A percentile compares a stretch with the other conserved stretches of the same genome.
phyloP scores from a whole-genome alignment of 2,113 vertebrate species.

The Scomber scombrus region DNA sequence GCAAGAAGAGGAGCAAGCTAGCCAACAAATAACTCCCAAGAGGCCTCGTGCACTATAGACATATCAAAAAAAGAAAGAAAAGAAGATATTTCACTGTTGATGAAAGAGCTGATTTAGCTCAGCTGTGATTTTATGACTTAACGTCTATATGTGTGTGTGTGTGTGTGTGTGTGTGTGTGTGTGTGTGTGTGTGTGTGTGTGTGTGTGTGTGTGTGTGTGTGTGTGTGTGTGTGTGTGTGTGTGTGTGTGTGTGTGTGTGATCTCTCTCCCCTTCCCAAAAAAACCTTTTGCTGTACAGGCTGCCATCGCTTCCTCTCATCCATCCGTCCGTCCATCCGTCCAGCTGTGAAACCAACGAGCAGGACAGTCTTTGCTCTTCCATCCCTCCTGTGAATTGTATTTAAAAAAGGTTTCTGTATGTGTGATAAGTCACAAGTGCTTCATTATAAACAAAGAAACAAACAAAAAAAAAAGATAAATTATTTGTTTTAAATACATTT shows the following conservation, averaged over 20 bases:
- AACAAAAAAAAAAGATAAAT: slow-evolving; percentile 37
- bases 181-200: slow-evolving; percentile 34
- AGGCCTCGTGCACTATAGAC: slow-evolving; percentile 93
- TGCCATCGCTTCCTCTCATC: slow-evolving; percentile 33
- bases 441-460: slow-evolving; percentile 77
- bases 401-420: slow-evolving; percentile 83
- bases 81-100: slow-evolving; percentile 5
- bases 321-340: slow-evolving; percentile 50
- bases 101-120: slow-evolving; percentile 38
- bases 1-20: slow-evolving; percentile 97
- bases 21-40: slow-evolving; percentile 98
- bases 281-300: slow-evolving; percentile 54
- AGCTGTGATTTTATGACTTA: slow-evolving; percentile 36
- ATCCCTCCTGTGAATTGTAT: slow-evolving; percentile 78
- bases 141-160: slow-evolving; percentile 32
- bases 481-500: slow-evolving; percentile 65
- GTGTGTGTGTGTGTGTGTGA: slow-evolving; percentile 31
- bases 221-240: slow-evolving; percentile 28
- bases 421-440: slow-evolving; percentile 84
- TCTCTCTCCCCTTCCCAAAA: background rate
- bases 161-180: slow-evolving; percentile 32
- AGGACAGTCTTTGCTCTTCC: slow-evolving; percentile 59
- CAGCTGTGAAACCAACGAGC: slow-evolving; percentile 30
- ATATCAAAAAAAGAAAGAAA: background rate
- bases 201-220: slow-evolving; percentile 34